Evolutionary conservation across 2,113 vertebrate species (phyloP).

Genomic region (Actenoides lindsayi): DNA sequence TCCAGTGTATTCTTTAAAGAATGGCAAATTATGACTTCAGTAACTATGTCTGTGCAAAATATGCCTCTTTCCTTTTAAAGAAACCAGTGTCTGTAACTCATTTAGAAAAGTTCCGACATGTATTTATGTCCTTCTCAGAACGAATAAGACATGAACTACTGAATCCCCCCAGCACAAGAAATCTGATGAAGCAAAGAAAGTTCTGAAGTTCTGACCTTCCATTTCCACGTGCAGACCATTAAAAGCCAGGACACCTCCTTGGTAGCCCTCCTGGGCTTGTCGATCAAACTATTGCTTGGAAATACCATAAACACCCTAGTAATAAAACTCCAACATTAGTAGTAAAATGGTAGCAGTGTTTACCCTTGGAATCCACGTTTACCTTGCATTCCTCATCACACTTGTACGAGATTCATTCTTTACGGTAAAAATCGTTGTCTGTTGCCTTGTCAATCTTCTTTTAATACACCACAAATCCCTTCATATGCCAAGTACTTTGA

Average conservation of each 20-base stretch:
- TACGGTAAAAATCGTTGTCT: not conserved
- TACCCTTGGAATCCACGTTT: conserved; percentile 15
- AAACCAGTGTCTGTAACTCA: conserved; percentile 84
- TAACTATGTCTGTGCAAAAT: conserved; percentile 83
- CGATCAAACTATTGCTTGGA: conserved; percentile 76
- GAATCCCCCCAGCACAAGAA: conserved; percentile 40
- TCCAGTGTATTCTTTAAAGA: conserved; percentile 82
- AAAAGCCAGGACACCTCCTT: conserved; percentile 29
- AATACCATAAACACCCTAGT: conserved; percentile 59
- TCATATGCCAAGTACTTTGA: not conserved
- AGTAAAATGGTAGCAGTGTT: conserved; percentile 42
- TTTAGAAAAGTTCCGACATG: conserved; percentile 57
- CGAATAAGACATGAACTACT: conserved; percentile 8
- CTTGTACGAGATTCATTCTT: not conserved
- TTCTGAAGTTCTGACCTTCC: conserved; percentile 35
- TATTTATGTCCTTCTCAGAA: conserved; percentile 44
- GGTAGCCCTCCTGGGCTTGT: conserved; percentile 47
- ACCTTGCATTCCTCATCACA: not conserved
- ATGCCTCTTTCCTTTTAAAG: conserved; percentile 76
- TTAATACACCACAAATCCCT: conserved; percentile 1
- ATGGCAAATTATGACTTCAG: conserved; percentile 72
- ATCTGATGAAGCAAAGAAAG: conserved; percentile 47
- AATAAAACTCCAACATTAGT: conserved; percentile 35
- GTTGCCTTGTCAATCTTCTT: conserved; percentile 18
- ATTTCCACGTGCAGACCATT: not conserved